Conservation (phyloP, 2,113 vertebrate genomes). For the Thermophis baileyi region DNA sequence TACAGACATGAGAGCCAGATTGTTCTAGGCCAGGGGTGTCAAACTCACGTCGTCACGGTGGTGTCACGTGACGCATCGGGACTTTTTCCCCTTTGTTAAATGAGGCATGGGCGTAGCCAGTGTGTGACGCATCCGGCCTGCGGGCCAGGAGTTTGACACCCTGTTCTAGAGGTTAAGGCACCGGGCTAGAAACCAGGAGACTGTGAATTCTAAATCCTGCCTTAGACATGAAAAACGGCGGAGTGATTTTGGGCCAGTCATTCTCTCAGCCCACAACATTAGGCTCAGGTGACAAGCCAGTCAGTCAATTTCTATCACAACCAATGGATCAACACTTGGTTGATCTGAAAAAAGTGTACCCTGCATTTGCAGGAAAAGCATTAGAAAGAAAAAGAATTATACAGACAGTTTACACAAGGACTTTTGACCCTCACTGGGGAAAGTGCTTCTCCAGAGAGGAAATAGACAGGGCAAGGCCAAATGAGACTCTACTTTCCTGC, state of each 20-base stretch:
- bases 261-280: no score
- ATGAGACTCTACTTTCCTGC: conserved; percentile 36
- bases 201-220: not conserved
- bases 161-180: no score
- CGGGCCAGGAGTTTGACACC: no score
- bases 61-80: no score
- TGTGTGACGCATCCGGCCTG: no score
- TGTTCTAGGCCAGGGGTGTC: not conserved
- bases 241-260: not conserved
- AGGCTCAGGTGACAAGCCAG: not conserved
- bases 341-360: not conserved
- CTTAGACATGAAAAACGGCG: not conserved
- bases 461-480: conserved; percentile 25
- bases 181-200: not conserved
- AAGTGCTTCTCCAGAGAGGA: not conserved
- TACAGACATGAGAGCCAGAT: not conserved
- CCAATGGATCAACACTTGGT: not conserved
- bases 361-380: not conserved
- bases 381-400: not conserved
- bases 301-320: not conserved
- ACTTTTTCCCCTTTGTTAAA: no score
- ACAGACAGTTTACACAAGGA: not conserved
- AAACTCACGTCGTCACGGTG: no score
- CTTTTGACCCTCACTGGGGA: not conserved
- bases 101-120: no score